Evolutionary conservation across 2,113 vertebrate genomes (phyloP), one percentile per base, ranked within the genome.

Genomic region (Serilophus lunatus): DNA sequence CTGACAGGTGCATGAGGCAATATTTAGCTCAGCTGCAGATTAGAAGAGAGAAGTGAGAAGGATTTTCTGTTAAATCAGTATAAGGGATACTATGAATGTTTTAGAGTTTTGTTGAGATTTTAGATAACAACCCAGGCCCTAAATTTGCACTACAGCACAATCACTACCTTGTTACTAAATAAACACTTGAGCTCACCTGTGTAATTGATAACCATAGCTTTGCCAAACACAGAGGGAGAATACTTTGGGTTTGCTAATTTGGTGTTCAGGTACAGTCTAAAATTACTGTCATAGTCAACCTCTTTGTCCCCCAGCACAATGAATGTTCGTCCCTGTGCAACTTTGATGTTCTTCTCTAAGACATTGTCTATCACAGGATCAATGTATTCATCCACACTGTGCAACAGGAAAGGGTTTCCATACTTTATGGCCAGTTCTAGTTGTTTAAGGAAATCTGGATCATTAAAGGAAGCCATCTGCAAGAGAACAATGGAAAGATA

Each of bases 161-260:
- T 40, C 51, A 26, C 16, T 47, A 15, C 28, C 94, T 82, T 28
- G 20, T 70, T 57, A 87, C 33, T 63, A 86, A 57, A n/a, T 4
- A 15, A 5, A 57, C 5, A 4, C 3, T 49, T 53, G 8, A 53
- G 9, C 98, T 98, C 92, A 99, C 99, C 99, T 14, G 99, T 99
- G 31, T 99, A 99, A 88, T 99, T 99, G 90, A 99, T 99, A 94
- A 99, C 99, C 98, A 99, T 98, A 85, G 99, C 98, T 96, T 99
- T 99, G 78, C 99, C 99, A 94, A 99, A 99, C 87, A 99, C 98
- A 1, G 99, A 99, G 2, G 99, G 99, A 12, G 98, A 98, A 93
- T 98, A 99, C 88, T 98, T 98, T 29, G 99, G 99, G 87, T 99
- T 99, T 9, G 98, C 95, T 91, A 99, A 97, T 95, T 99, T 99